These are phyloP conservation scores for Tachysurus vachellii DNA, from an alignment of 2,113 vertebrate species.

Conservation along the genomic window DNA sequence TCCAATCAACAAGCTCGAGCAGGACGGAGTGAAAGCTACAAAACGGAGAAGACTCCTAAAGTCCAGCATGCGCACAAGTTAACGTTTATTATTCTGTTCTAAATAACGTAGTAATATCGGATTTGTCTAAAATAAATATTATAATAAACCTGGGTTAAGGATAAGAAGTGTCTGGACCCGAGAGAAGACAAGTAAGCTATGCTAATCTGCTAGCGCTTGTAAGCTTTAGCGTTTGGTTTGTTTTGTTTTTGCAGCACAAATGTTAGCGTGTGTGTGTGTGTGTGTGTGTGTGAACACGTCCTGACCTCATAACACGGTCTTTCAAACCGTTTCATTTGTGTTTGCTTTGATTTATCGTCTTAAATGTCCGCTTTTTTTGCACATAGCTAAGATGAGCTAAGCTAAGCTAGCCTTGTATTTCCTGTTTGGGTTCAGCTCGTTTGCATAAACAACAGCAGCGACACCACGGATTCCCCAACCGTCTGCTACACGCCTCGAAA, in stretches of 20 bases:
- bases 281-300: not conserved
- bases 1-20: slow-evolving; percentile 16
- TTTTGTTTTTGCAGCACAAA: not conserved
- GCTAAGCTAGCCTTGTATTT: not conserved
- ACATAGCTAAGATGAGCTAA: not conserved
- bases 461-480: not conserved
- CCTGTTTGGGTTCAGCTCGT: slow-evolving; percentile 24
- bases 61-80: slow-evolving; percentile 9
- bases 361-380: not conserved
- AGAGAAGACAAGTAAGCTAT: slow-evolving; percentile 49
- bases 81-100: not conserved
- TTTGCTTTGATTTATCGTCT: no score
- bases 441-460: not conserved
- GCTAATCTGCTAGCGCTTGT: not conserved
- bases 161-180: slow-evolving; percentile 23
- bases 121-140: no score
- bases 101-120: not conserved
- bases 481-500: not conserved
- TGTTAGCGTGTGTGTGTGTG: no score
- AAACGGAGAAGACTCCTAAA: not conserved
- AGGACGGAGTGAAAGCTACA: slow-evolving; percentile 24
- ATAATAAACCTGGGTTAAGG: not conserved
- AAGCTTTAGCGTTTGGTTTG: no score
- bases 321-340: no score
- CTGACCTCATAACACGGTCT: no score